Evolutionary conservation across 2,797 vertebrate species (phyloP), one percentile per base, ranked within the genome.

Genomic region (Gymnothorax reevesii): DNA sequence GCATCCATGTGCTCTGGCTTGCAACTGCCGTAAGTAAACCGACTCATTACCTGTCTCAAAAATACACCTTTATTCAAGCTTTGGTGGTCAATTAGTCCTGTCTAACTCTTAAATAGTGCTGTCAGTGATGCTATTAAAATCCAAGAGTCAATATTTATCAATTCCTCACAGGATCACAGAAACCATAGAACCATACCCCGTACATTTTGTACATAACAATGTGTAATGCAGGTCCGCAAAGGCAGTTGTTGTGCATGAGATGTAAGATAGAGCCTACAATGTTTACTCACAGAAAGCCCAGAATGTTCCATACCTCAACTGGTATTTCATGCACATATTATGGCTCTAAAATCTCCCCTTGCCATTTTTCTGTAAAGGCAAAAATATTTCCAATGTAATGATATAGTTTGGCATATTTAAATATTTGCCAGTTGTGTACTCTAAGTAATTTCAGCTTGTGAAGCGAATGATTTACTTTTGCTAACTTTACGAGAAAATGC

Each of bases 161-260:
- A 10, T 84, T 88, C 71, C 88, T 91, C 85, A 80, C 87, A 88
- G 91, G 90, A 88, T 17, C 4, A 87, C 91, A 90, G 84, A 88
- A 64, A 87, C 90, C 93, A 92, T 55, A 83, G 87, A 91, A 87
- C 87, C 13, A 60, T 88, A 83, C 89, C 91, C 1, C 33, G 33
- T 42, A 42, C 33, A 42, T 42, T 42, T 42, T 42, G 33, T 42
- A 42, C 2, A 1, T 42, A 42, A 42, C 33, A 42, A 42, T 42
- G 33, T 42, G 33, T 2, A 42, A 42, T 42, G 33, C 1, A 1
- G 33, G 2, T 1, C 33, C 33, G 2, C 33, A 42, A 42, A 42
- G 33, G 33, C 33, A 42, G 33, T 42, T 2, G 33, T 1, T 42
- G 33, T 42, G 33, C 33, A 42, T 42, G 33, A 42, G 1, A 42